phyloP scores from a whole-genome alignment of 1,140 invertebrate species.

The Nebria ingens region DNA sequence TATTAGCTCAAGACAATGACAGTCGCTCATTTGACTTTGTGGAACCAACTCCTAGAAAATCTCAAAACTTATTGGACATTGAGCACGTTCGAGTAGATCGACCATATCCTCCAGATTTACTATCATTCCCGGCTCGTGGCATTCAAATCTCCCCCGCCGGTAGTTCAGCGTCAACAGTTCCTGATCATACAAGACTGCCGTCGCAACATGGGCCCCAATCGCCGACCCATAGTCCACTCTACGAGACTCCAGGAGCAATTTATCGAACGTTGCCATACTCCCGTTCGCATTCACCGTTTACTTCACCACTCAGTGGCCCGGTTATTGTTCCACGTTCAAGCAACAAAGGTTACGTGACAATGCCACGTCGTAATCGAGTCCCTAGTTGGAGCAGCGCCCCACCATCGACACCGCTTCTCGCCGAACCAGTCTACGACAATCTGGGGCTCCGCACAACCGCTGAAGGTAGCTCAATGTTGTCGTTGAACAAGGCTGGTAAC shows the following conservation, averaged over 20 bases:
- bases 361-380: conserved; percentile 67
- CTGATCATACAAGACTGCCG: conserved; percentile 47
- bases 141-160: conserved; percentile 56
- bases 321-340: conserved; percentile 50
- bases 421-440: conserved; percentile 76
- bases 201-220: conserved; percentile 40
- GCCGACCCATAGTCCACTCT: conserved; percentile 43
- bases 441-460: conserved; percentile 72
- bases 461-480: conserved; percentile 68
- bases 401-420: conserved; percentile 31
- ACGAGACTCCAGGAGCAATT: conserved; percentile 40
- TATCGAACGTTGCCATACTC: conserved; percentile 63
- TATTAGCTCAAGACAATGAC: conserved; percentile 46
- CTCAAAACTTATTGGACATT: conserved; percentile 36
- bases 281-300: conserved; percentile 60
- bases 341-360: conserved; percentile 65
- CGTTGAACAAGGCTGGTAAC: conserved; percentile 50
- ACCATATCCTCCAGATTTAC: conserved; percentile 63
- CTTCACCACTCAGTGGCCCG: conserved; percentile 40
- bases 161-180: conserved; percentile 64
- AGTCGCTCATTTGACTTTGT: conserved; percentile 48
- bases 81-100: conserved; percentile 40
- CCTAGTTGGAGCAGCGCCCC: conserved; percentile 64
- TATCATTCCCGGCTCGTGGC: conserved; percentile 61
- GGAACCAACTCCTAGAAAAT: conserved; percentile 27